Evolutionary conservation across 2,113 vertebrate genomes (phyloP), one percentile per base, ranked within the genome.

Genomic region (Varanus salvator): DNA sequence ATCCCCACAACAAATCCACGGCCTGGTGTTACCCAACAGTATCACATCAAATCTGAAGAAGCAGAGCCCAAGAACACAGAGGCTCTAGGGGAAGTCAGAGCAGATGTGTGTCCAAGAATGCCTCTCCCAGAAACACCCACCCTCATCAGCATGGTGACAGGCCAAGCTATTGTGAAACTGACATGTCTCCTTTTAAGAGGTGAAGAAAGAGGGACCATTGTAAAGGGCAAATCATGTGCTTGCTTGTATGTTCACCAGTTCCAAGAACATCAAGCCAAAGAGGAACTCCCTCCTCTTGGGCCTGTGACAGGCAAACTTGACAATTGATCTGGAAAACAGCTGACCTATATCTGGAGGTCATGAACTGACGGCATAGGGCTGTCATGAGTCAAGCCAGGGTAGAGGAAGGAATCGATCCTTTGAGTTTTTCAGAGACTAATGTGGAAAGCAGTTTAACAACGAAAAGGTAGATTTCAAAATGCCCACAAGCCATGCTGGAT

Each of bases 301-400:
- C 60, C 48, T 78, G 75, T 68, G 82, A 68, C 84, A 90, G 54
- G 76, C 84, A 3, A 34, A 11, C 76, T 38, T 7, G 50, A 71
- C 19, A n/a, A 86, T 75, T 80, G 84, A 86, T 90, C 89, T 19
- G 54, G 76, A 86, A 86, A 86, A 81, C 77, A 86, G 89, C 77
- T 85, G 84, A 90, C 89, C 84, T 90, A 90, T 81, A 86, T 90
- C 76, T 72, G 84, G 77, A 86, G 89, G 84, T 80, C 77, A 81
- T 80, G 88, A 90, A 90, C 83, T 90, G 83, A 69, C 50, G 50
- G 88, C 31, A 90, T 78, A 31, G 84, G 83, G 84, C 23, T 21
- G 48, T 44, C 88, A 21, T 54, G 74, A 78, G 81, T 77, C 82
- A 71, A 78, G 74, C 64, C 82, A 15, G 14, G 23, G n/a, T 57